Conservation (phyloP, 2,888 invertebrate species). For the Tipula helvola region DNA sequence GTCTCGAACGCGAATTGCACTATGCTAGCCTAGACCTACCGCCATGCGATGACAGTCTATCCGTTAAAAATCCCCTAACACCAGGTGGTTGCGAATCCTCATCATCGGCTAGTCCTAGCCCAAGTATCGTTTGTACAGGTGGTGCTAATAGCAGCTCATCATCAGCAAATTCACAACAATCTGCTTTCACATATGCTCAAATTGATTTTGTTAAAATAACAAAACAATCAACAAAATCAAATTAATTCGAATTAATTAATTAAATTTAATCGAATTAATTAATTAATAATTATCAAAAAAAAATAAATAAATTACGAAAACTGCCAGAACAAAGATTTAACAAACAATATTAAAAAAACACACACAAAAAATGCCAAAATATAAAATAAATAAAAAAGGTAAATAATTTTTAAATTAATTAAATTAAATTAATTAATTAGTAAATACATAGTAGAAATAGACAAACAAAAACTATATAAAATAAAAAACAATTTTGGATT, state of each 20-base stretch:
- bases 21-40: slow-evolving; percentile 54
- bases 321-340: slow-evolving; percentile 11
- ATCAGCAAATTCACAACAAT: slow-evolving; percentile 24
- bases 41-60: slow-evolving; percentile 15
- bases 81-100: slow-evolving; percentile 15
- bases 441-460: neutral
- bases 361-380: neutral
- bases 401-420: neutral
- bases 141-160: slow-evolving; percentile 21
- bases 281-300: neutral
- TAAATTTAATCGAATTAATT: neutral
- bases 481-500: slow-evolving; percentile 6
- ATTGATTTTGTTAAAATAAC: slow-evolving; percentile 53
- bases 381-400: neutral
- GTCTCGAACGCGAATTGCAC: slow-evolving; percentile 40
- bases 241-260: slow-evolving; percentile 15
- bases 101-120: slow-evolving; percentile 24
- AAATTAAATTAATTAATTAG: neutral
- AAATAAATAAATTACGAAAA: neutral
- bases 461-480: neutral
- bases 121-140: slow-evolving; percentile 16
- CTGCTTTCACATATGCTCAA: slow-evolving; percentile 58
- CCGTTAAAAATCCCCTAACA: slow-evolving; percentile 20
- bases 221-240: slow-evolving; percentile 17
- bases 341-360: neutral